Base-by-base conservation (phyloP, 2,797 vertebrate species). In the Clarias platycephalus region DNA sequence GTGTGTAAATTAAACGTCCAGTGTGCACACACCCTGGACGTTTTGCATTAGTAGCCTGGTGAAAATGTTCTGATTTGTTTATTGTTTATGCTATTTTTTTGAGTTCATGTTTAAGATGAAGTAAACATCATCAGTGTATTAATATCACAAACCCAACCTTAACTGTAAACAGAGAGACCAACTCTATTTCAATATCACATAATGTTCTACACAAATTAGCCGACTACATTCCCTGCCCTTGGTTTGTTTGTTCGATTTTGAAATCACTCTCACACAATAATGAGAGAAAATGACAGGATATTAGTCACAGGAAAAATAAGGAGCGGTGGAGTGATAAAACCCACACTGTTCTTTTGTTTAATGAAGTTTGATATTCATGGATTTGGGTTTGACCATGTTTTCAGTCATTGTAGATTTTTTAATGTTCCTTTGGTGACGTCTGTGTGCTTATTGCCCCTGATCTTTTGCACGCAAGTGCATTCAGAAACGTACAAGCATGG, bases 201-300 rank as follows among this genome's bases (percentile, higher is more conserved):
- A 37, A 81, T 76, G 70, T 82, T 76, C 72, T 57, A 37, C 4
- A 53, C 80, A 75, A 85, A 83, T 82, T 34, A 76, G 31, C 81
- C 7, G 28, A 85, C 31, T 60, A 24, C 37, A 28, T 76, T 75
- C 53, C 66, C 40, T 78, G 75, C 55, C 16, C 63, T 77, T 34
- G 28, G 60, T 82, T 37, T 62, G 80, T 62, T 78, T 68, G 16
- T 85, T n/a, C 31, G 5, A 49, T 60, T 74, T 76, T 71, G 55
- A 67, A 82, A 77, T 85, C 72, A 49, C 53, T 83, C 66, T 80
- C 80, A 55, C 68, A 71, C 40, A 71, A 26, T 85, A 88, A 87
- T 82, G 57, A 62, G 76, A 67, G 82, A 83, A 87, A 88, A 84
- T 84, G 57, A 70, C 58, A 60, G 75, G 78, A 85, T 82, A 67